A percentile compares a stretch with the other conserved stretches of the same genome.
phyloP scores from a whole-genome alignment of 2,797 vertebrate genomes.

The Pseudocheirus occidentalis region DNA sequence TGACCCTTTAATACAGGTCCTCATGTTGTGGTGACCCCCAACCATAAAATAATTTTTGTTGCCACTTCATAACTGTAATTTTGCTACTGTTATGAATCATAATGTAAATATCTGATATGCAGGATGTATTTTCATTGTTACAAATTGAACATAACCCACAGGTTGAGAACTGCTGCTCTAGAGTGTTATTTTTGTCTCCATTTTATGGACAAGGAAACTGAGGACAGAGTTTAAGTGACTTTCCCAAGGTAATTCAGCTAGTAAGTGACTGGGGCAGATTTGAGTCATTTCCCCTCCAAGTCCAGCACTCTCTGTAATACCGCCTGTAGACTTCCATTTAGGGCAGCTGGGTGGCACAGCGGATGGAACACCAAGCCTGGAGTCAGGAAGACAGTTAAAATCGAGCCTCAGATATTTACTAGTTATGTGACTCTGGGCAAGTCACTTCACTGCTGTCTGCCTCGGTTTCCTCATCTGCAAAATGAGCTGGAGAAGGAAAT shows the following conservation, averaged over 20 bases:
- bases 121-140: fast-evolving
- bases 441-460: background rate
- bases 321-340: background rate
- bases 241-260: background rate
- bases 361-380: background rate
- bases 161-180: too few species aligned
- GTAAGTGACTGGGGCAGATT: background rate
- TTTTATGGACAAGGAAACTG: background rate
- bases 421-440: background rate
- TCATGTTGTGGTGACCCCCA: too few species aligned
- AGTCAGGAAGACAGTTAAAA: background rate
- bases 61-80: too few species aligned
- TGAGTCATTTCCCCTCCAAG: background rate
- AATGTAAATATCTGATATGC: too few species aligned
- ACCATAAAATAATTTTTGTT: fast-evolving
- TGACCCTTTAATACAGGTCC: too few species aligned
- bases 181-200: background rate
- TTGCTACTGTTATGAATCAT: fast-evolving
- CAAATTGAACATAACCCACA: too few species aligned
- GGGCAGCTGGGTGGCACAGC: background rate
- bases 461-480: background rate
- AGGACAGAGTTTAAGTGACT: background rate
- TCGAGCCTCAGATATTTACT: background rate
- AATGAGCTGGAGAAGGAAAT: background rate
- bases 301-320: background rate